A percentile compares a stretch with the other conserved stretches of the same genome.
Evolutionary conservation across 2,888 invertebrate genomes (phyloP).

Genomic region (Drosophila ustulata): DNA sequence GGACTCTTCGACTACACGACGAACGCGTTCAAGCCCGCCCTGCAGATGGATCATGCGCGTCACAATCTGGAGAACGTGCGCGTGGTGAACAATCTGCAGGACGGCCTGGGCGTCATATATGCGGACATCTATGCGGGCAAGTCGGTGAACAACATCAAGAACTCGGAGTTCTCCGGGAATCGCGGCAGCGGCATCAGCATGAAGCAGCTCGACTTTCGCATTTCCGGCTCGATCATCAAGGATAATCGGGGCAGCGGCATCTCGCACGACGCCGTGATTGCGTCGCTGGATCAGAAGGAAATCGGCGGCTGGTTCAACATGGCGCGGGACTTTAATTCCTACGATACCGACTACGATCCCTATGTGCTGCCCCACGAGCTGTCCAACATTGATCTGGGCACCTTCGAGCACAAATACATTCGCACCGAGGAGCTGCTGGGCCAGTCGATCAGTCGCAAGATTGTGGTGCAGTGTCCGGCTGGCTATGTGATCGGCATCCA

Average conservation of each 20-base stretch:
- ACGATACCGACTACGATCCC: constrained; percentile 90
- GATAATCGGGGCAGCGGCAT: constrained; percentile 95
- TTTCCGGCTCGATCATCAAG: constrained; percentile 91
- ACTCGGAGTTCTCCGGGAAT: constrained; percentile 94
- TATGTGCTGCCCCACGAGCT: constrained; percentile 89
- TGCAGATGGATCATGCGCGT: constrained; percentile 94
- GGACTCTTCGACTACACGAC: constrained; percentile 97
- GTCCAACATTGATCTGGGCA: constrained; percentile 87
- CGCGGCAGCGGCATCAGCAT: constrained; percentile 95
- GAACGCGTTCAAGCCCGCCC: constrained; percentile 93
- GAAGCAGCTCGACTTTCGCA: constrained; percentile 93
- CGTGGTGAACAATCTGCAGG: constrained; percentile 94
- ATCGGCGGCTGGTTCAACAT: constrained; percentile 96
- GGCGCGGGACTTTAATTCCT: constrained; percentile 88
- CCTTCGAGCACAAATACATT: constrained; percentile 92
- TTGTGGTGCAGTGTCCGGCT: constrained; percentile 90
- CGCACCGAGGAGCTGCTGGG: constrained; percentile 89
- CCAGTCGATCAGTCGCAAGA: constrained; percentile 87
- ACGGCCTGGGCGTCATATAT: constrained; percentile 97
- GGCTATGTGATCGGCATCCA: constrained; percentile 95
- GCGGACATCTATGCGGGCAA: constrained; percentile 96
- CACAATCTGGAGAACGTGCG: constrained; percentile 93
- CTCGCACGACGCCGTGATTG: constrained; percentile 95
- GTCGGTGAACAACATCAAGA: constrained; percentile 92
- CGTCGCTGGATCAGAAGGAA: constrained; percentile 94